phyloP scores from a whole-genome alignment of 2,888 invertebrate species.

The Sepiola atlantica region DNA sequence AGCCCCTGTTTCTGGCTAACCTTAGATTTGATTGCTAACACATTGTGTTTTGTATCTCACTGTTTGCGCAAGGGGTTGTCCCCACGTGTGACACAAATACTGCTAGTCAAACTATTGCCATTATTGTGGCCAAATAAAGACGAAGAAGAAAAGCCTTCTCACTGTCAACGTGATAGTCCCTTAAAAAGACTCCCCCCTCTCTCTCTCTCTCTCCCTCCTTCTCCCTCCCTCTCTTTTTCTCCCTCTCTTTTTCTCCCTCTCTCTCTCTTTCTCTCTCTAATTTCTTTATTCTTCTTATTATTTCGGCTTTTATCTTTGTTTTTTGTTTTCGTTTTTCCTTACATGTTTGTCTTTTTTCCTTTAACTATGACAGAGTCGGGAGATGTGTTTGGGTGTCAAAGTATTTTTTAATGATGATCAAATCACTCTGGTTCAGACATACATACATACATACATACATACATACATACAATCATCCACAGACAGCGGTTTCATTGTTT shows the following conservation, averaged over 20 bases:
- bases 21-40: slow-evolving; percentile 21
- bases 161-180: background rate
- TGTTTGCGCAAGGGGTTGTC: slow-evolving; percentile 20
- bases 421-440: background rate
- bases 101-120: slow-evolving; percentile 16
- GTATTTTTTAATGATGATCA: background rate
- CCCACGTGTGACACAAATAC: slow-evolving; percentile 32
- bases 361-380: background rate
- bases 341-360: background rate
- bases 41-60: slow-evolving; percentile 19
- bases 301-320: too few relatives aligned
- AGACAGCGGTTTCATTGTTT: too few relatives aligned
- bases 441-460: too few relatives aligned
- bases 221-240: background rate
- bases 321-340: too few relatives aligned
- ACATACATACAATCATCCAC: too few relatives aligned
- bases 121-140: background rate
- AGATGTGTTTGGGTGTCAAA: background rate
- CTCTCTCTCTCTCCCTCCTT: background rate
- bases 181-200: background rate
- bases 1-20: background rate
- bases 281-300: too few relatives aligned
- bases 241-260: too few relatives aligned
- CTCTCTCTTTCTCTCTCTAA: too few relatives aligned
- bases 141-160: background rate